Percentiles rank a stretch among this genome's conserved stretches.
Conservation (phyloP, 2,888 invertebrate species). For the Spilarctia lutea region DNA sequence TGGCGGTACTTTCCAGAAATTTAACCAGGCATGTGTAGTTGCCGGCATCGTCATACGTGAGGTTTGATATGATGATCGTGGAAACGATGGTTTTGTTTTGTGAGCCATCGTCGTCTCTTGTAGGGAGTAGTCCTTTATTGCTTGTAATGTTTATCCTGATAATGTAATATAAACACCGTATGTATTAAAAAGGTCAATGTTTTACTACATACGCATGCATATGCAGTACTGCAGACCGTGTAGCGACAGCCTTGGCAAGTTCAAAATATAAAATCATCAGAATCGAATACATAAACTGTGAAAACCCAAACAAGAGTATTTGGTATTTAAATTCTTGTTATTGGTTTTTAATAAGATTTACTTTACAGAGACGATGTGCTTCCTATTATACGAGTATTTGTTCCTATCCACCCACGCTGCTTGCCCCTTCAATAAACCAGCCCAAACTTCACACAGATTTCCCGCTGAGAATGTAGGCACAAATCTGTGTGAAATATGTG, state of each 20-base stretch:
- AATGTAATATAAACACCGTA: neutral
- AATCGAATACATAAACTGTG: neutral
- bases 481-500: too few relatives aligned
- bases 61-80: conserved; percentile 63
- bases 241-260: neutral
- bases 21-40: conserved; percentile 71
- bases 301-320: neutral
- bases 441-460: too few relatives aligned
- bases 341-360: neutral
- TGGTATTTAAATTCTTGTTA: neutral
- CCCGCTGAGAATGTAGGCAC: neutral
- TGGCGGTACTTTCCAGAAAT: conserved; percentile 47
- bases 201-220: neutral
- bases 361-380: too few relatives aligned
- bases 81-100: conserved; percentile 57
- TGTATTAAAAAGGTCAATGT: neutral
- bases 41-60: conserved; percentile 66
- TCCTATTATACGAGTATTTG: too few relatives aligned
- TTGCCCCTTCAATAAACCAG: too few relatives aligned
- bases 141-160: conserved; percentile 61
- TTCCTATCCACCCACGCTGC: neutral
- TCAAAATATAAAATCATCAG: neutral
- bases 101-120: conserved; percentile 63
- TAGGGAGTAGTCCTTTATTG: conserved; percentile 45
- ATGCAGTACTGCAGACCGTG: neutral